Evolutionary conservation across 2,113 vertebrate genomes (phyloP), one percentile per base, ranked within the genome.

Genomic region (Uria aalge): DNA sequence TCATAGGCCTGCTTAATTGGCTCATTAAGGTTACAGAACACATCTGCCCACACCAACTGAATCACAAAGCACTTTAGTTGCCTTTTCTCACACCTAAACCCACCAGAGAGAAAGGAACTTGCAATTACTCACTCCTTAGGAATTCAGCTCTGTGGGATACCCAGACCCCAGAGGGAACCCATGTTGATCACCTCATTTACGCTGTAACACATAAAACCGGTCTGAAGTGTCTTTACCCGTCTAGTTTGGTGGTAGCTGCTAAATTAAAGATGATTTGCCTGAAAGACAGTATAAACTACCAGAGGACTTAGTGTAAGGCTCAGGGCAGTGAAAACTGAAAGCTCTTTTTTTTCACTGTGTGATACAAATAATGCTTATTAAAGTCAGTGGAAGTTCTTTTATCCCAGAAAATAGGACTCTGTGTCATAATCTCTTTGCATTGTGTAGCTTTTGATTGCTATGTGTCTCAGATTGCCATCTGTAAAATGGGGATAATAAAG

Each of bases 401-500:
- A 67, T 78, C 9, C 17, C 24, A 40, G 34, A 73, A 82, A 60
- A 59, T 24, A 87, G 3, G 17, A 6, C 38, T 78, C 11, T 36
- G 2, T 68, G 27, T 50, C 86, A 59, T 36, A 85, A 91, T 78
- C 29, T 87, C 43, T 86, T 89, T 36, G 3, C 27, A 64, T 63
- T 68, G 9, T 85, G 30, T 60, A 78, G 66, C 30, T 94, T 94
- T 92, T 86, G 69, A 87, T 89, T 92, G 76, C 56, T 87, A 9
- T 84, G 53, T 84, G 19, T 91, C 69, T 87, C 73, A 93, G 47
- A 77, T 2, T 91, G 29, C 77, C 30, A 52, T 78, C 56, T 91
- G 87, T 84, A 96, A 91, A 96, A 75, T 36, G 32, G 29, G 48
- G 56, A 93, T 96, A 95, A 92, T 90, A 85, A 96, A 82, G 47